phyloP scores from a whole-genome alignment of 2,797 vertebrate genomes.

The Lepilemur ruficaudatus region DNA sequence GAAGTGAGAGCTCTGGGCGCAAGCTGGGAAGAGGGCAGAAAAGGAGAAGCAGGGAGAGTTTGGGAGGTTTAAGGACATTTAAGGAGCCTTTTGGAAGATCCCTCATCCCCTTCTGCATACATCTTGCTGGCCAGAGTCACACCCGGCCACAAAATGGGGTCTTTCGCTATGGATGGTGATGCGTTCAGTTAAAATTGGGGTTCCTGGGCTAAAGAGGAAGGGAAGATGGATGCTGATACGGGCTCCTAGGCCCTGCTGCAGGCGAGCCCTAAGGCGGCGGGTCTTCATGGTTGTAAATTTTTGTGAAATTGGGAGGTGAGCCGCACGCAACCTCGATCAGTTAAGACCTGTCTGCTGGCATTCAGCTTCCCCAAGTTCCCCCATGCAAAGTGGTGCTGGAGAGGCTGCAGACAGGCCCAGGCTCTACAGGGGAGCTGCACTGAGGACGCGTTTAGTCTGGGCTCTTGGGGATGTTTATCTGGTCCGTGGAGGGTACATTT shows the following conservation, averaged over 20 bases:
- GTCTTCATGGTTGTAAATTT: not conserved
- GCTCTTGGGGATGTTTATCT: not conserved
- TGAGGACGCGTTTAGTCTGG: fast-evolving
- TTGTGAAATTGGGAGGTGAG: not conserved
- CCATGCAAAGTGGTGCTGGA: fast-evolving
- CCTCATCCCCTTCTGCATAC: not conserved
- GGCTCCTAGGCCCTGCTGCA: not conserved
- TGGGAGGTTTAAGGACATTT: too few relatives aligned
- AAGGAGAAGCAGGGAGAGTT: fast-evolving
- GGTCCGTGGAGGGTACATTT: fast-evolving
- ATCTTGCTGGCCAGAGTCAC: not conserved
- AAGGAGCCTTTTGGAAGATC: not conserved
- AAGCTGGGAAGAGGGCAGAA: not conserved
- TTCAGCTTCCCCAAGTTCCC: fast-evolving
- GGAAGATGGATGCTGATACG: fast-evolving
- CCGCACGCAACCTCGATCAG: fast-evolving
- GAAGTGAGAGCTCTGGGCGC: not conserved
- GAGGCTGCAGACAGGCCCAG: fast-evolving
- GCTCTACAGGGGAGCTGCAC: fast-evolving
- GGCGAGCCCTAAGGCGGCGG: not conserved
- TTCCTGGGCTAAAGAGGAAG: not conserved
- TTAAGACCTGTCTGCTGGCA: not conserved
- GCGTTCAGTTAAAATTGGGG: fast-evolving
- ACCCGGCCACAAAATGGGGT: fast-evolving
- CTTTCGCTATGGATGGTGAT: fast-evolving